Evolutionary conservation across 2,797 vertebrate genomes (phyloP).

Genomic region (Pseudochaenichthys georgianus): DNA sequence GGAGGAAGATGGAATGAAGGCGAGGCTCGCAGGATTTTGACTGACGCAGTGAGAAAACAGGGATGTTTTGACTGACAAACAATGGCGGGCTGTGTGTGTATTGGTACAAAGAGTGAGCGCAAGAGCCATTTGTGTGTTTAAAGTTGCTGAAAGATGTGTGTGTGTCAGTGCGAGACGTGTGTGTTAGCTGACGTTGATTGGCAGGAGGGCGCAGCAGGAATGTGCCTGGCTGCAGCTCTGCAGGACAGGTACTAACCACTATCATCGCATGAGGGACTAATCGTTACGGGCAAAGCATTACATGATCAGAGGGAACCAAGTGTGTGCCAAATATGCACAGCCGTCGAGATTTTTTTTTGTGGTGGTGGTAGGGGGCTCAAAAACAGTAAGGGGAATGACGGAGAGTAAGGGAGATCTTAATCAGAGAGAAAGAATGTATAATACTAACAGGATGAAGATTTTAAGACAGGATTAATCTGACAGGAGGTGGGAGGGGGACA

Average conservation of each 20-base stretch:
- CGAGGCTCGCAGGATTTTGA: conserved; percentile 32
- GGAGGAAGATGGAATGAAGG: conserved; percentile 46
- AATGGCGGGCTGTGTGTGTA: conserved; percentile 24
- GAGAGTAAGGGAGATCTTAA: conserved; percentile 25
- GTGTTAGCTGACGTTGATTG: conserved; percentile 61
- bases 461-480: conserved; percentile 13
- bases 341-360: conserved; percentile 21
- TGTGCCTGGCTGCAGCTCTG: conserved; percentile 57
- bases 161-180: conserved; percentile 35
- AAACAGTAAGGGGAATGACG: conserved; percentile 6
- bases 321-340: conserved; percentile 57
- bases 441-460: conserved; percentile 25
- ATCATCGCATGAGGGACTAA: conserved; percentile 66
- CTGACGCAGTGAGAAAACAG: conserved; percentile 18
- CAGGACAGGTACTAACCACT: conserved; percentile 62
- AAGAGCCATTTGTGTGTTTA: conserved; percentile 16
- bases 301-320: conserved; percentile 58
- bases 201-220: conserved; percentile 69
- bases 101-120: conserved; percentile 6
- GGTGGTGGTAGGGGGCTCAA: conserved; percentile 20
- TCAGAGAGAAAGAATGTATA: conserved; percentile 26
- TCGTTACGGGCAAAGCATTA: conserved; percentile 77
- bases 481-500: background rate
- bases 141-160: conserved; percentile 38
- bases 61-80: conserved; percentile 41